These are phyloP conservation scores for Smittia sp. DNA, from an alignment of 2,888 invertebrate species.

Conservation along the genomic window DNA sequence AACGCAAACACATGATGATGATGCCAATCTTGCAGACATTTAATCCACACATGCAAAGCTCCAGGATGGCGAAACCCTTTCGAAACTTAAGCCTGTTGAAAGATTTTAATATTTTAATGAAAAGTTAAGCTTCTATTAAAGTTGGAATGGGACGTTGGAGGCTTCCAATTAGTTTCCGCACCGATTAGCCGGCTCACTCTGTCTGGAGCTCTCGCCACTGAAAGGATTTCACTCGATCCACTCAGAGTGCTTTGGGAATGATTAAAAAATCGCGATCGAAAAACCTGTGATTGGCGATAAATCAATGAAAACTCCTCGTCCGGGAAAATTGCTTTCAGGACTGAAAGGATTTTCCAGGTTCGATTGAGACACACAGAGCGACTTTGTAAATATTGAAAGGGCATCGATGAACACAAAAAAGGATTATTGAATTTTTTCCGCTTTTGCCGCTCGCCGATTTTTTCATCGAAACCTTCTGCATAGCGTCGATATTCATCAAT, in stretches of 20 bases:
- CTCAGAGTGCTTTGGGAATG: neutral
- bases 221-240: neutral
- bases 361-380: conserved; percentile 16
- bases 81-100: conserved; percentile 33
- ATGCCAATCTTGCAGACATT: conserved; percentile 15
- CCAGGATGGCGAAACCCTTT: neutral
- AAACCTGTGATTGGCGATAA: conserved; percentile 15
- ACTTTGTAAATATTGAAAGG: conserved; percentile 34
- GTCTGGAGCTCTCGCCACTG: neutral
- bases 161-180: conserved; percentile 12
- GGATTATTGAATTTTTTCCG: conserved; percentile 34
- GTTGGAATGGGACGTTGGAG: neutral
- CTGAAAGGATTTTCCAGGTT: neutral
- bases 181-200: neutral
- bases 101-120: conserved; percentile 38
- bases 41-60: neutral
- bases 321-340: conserved; percentile 4
- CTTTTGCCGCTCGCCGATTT: no score
- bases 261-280: conserved; percentile 16
- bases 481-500: neutral
- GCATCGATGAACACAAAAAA: conserved; percentile 30
- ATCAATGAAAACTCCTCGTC: neutral
- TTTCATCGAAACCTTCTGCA: neutral
- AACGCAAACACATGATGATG: neutral
- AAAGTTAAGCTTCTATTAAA: conserved; percentile 37